Base-by-base conservation (phyloP, 2,113 vertebrate species). In the Empidonax alnorum region DNA sequence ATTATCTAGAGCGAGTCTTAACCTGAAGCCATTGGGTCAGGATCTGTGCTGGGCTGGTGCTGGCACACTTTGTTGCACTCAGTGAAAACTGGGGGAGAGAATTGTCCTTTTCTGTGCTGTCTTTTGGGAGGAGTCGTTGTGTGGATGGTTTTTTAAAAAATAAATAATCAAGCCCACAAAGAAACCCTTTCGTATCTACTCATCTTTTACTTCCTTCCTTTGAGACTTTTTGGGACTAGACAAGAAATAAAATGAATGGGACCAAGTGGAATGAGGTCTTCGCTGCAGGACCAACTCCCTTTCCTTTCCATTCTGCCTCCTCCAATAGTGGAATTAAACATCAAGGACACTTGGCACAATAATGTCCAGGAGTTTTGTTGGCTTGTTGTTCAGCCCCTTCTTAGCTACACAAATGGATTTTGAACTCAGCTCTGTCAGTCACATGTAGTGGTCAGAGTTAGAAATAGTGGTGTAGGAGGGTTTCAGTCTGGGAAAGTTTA, bases 51-150 rank as follows among this genome's bases (percentile, higher is more conserved):
- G n/a, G 52, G 25, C 41, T 75, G 69, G 7, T 74, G 2, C 56
- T 77, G 66, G 35, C 22, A 2, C 25, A 9, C 19, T 49, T 75
- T 15, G 25, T 74, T 46, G 27, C 31, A 7, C 73, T 66, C 39
- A n/a, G 39, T 59, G 25, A 61, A 49, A 50, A 5, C 1, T 0
- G 0, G 19, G 41, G 62, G 3, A 39, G 37, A 42, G 46, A 56
- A 30, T 19, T 74, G 46, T 39, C 16, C 25, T 76, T 75, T 73
- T 42, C 71, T 77, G n/a, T n/a, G 33, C 25, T 3, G 1, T 37
- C n/a, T 56, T 95, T 53, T 81, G 76, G 63, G 49, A 21, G 49
- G 17, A 23, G 44, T 53, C 1, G 0, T 58, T 33, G 12, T 50
- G 28, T 68, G 53, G 23, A 28, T 61, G 2, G 2, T 15, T 49